Evolutionary conservation across 2,888 invertebrate species (phyloP), one percentile per base, ranked within the genome.

Genomic region (Bedellia somnulentella): DNA sequence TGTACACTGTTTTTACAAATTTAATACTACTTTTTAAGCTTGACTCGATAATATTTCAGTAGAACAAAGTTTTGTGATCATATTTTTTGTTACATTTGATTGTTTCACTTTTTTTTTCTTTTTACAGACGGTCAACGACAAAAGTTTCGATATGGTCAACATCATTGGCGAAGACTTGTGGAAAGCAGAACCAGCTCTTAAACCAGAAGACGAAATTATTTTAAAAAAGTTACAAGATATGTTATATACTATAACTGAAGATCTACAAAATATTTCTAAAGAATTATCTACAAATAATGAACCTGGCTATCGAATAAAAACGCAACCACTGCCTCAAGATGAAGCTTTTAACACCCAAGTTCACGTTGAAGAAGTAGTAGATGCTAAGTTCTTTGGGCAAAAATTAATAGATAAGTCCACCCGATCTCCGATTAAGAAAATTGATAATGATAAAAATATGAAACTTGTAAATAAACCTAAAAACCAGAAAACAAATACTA

Each of bases 291-390:
- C 58, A 46, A 50, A 48, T 42, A 63, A 58, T 39, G 53, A 62
- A 37, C 60, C 67, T 22, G 55, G 56, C 32, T 45, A 57, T 28
- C 67, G 57, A 43, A 35, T 59, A 10, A 62, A 59, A 46, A 43
- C 57, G 12, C 43, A 48, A 37, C 67, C 70, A 3, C 56, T 51
- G 30, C 73, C 73, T 27, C 50, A 75, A 32, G 76, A 77, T 33
- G 64, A 75, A 32, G 61, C 73, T 32, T 77, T 73, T 41, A 76
- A 76, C 37, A 64, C 73, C 46, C 68, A 66, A 49, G 52, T 70
- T 35, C 68, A 71, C 41, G 67, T 76, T 28, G 64, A 73, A 44
- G 64, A 76, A 56, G 44, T 75, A 15, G 77, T 76, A 4, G 64
- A 64, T 39, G 77, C 75, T n/a, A 76, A 73, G 52, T 68, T 77